Evolutionary conservation across 2,113 vertebrate genomes (phyloP).

Genomic region (Microtus ochrogaster): DNA sequence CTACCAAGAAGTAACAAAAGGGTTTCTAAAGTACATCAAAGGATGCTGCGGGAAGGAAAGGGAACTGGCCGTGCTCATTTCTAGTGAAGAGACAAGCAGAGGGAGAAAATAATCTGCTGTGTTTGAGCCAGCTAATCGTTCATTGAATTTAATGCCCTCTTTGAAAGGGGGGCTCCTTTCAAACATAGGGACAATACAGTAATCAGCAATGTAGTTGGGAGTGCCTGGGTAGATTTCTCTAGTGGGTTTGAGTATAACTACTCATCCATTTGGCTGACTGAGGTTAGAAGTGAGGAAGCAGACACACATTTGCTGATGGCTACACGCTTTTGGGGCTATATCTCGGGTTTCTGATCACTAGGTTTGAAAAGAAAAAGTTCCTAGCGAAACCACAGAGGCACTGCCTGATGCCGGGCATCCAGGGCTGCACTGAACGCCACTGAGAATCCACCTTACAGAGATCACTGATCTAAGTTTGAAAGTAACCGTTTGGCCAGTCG

Average conservation of each 20-base stretch:
- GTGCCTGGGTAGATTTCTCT: background rate
- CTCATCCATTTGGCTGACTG: background rate
- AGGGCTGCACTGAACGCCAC: background rate
- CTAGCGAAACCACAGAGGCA: background rate
- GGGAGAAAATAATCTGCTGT: background rate
- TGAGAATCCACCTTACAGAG: background rate
- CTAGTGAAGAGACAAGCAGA: background rate
- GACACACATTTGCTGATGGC: background rate
- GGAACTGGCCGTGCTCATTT: constrained; percentile 18
- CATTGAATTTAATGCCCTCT: constrained; percentile 31
- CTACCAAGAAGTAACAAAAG: constrained; percentile 44
- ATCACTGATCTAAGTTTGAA: constrained; percentile 31
- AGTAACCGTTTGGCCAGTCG: constrained; percentile 7
- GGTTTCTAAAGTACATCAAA: constrained; percentile 33
- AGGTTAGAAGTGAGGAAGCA: background rate
- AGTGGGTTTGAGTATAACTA: background rate
- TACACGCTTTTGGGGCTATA: background rate
- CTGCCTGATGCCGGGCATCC: background rate
- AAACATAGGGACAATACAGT: constrained; percentile 12
- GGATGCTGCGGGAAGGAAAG: background rate
- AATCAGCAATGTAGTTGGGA: background rate
- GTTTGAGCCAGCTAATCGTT: constrained; percentile 35
- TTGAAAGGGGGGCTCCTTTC: constrained; percentile 5
- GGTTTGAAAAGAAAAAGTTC: background rate
- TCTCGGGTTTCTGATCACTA: constrained; percentile 22